Evolutionary conservation across 2,113 vertebrate species (phyloP).

Genomic region (Lepus europaeus): DNA sequence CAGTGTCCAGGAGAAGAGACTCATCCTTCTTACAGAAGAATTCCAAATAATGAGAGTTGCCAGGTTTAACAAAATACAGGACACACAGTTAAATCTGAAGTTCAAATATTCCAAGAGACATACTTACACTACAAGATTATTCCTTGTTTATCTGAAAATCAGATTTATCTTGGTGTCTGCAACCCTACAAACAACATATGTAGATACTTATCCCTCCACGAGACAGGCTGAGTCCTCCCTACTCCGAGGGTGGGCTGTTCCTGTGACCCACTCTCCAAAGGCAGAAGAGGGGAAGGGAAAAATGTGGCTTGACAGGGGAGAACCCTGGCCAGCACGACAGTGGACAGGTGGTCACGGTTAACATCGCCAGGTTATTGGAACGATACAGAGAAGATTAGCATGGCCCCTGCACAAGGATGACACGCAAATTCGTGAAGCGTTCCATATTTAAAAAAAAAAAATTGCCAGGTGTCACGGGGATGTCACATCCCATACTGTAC

Average conservation of each 20-base stretch:
- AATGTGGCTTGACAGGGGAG: not conserved
- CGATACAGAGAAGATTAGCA: too few species aligned
- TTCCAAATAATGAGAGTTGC: slow-evolving; percentile 35
- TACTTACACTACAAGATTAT: not conserved
- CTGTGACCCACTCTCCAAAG: not conserved
- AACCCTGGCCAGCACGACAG: not conserved
- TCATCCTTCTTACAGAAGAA: slow-evolving; percentile 40
- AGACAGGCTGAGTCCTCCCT: not conserved
- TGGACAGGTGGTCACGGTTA: not conserved
- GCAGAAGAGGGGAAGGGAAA: not conserved
- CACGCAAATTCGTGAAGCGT: too few species aligned
- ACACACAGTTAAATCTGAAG: not conserved
- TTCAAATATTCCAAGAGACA: not conserved
- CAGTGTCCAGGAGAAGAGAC: not conserved
- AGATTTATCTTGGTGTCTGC: not conserved
- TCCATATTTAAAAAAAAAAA: too few species aligned
- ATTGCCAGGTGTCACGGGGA: not conserved
- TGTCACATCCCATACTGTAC: not conserved
- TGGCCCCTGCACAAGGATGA: too few species aligned
- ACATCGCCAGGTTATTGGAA: too few species aligned
- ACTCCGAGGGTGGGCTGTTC: not conserved
- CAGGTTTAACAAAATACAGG: slow-evolving; percentile 37
- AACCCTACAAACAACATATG: not conserved
- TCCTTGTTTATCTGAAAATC: slow-evolving; percentile 42
- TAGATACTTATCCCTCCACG: not conserved